Evolutionary conservation across 2,797 vertebrate species (phyloP).

Genomic region (Ceyx erithaca): DNA sequence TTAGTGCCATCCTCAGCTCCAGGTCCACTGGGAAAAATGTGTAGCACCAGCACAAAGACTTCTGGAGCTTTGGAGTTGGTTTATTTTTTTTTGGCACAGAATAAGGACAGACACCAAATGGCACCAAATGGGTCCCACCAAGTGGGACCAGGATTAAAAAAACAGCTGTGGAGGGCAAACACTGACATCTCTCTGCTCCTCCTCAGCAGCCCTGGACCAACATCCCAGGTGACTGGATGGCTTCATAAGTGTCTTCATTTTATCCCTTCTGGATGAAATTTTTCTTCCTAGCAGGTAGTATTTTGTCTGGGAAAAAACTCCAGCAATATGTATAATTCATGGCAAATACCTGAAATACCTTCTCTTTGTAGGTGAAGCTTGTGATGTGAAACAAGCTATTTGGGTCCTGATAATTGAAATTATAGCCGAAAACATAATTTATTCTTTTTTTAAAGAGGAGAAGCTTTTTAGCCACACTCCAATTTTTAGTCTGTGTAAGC

Average conservation of each 20-base stretch:
- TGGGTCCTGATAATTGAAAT: neutral
- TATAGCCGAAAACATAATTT: neutral
- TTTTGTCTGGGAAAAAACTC: too few species aligned
- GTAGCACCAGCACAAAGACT: accelerated
- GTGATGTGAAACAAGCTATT: neutral
- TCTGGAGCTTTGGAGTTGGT: neutral
- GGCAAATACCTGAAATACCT: neutral
- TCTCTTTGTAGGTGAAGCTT: neutral
- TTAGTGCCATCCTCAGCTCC: neutral
- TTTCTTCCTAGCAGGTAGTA: too few species aligned
- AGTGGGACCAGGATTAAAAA: accelerated
- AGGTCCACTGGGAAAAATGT: accelerated
- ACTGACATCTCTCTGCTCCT: neutral
- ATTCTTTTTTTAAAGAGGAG: neutral
- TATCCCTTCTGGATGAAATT: too few species aligned
- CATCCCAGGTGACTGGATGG: neutral
- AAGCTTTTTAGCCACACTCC: neutral
- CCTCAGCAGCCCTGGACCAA: neutral
- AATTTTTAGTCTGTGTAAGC: neutral
- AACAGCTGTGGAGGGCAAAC: neutral
- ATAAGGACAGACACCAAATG: neutral
- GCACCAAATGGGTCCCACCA: too few species aligned
- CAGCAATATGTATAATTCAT: neutral
- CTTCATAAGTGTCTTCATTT: neutral
- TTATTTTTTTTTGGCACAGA: neutral